These are phyloP conservation scores for Zosterops hypoxanthus DNA, from an alignment of 2,113 vertebrate species.

Conservation along the genomic window DNA sequence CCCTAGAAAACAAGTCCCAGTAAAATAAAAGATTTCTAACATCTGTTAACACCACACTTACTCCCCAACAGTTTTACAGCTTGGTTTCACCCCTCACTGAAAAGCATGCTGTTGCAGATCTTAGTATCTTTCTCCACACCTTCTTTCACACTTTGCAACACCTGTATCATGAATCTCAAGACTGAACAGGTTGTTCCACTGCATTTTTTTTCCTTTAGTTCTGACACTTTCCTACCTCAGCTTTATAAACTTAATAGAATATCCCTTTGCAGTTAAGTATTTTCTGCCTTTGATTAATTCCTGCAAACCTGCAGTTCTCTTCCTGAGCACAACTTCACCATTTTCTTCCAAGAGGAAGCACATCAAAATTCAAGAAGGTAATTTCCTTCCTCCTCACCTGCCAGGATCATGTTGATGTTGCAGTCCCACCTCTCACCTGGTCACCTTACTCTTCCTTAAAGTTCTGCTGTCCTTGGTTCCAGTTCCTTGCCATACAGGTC, in stretches of 20 bases:
- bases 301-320: neutral
- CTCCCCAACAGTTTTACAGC: neutral
- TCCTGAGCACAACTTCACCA: neutral
- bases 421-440: neutral
- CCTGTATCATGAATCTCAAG: neutral
- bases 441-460: neutral
- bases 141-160: neutral
- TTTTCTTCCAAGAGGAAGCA: neutral
- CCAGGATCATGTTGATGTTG: neutral
- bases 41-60: neutral
- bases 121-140: neutral
- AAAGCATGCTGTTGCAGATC: neutral
- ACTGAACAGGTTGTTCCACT: neutral
- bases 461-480: neutral
- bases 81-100: neutral
- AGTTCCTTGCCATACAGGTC: neutral
- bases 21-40: neutral
- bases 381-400: neutral
- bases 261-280: neutral
- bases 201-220: neutral
- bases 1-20: neutral
- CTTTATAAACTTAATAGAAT: neutral
- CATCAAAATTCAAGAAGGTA: neutral
- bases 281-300: neutral
- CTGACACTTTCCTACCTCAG: neutral